phyloP scores from a whole-genome alignment of 2,113 vertebrate genomes.

The Sturnus vulgaris region DNA sequence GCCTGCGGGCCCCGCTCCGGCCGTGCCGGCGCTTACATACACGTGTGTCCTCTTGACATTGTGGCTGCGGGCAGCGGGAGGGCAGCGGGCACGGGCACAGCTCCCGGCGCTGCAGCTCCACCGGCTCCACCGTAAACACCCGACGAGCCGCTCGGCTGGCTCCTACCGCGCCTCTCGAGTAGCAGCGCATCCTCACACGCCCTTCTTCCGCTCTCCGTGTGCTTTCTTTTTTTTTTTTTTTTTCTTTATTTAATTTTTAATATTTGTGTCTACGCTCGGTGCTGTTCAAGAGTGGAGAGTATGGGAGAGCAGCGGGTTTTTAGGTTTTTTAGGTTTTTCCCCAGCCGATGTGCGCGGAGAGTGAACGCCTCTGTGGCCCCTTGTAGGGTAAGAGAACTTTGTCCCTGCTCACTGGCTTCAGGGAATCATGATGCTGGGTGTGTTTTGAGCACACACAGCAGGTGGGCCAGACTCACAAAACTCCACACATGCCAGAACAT shows the following conservation, averaged over 20 bases:
- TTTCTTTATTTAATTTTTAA: accelerated
- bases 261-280: no score
- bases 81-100: neutral
- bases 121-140: constrained; percentile 11
- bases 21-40: neutral
- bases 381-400: neutral
- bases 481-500: neutral
- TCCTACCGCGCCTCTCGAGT: constrained; percentile 38
- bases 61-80: neutral
- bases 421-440: accelerated
- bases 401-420: neutral
- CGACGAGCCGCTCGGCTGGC: neutral
- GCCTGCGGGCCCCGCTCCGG: neutral
- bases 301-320: accelerated
- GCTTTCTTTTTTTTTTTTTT: no score
- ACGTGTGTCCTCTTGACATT: constrained; percentile 31
- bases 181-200: neutral
- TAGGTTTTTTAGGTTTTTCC: accelerated
- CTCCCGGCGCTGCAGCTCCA: neutral
- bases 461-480: neutral
- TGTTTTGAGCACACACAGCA: neutral
- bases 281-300: neutral
- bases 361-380: accelerated
- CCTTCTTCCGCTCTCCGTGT: neutral
- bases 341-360: accelerated